Evolutionary conservation across 1,140 invertebrate genomes (phyloP).

Genomic region (Pseudachorutes palmiensis): DNA sequence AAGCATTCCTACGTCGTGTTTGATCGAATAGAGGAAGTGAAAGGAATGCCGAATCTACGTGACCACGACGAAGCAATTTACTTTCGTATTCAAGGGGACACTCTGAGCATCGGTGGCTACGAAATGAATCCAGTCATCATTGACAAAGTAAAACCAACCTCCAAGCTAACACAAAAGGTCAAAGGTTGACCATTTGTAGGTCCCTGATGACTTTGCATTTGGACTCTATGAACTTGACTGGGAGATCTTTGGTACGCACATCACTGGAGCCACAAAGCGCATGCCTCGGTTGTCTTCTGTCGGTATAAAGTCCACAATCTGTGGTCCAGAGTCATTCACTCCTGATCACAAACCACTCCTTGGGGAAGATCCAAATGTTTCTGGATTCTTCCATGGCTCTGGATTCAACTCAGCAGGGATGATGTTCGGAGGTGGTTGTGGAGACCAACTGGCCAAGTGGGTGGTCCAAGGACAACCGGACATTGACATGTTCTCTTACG

Average conservation of each 20-base stretch:
- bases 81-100: constrained; percentile 71
- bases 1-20: constrained; percentile 82
- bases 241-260: constrained; percentile 67
- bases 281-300: constrained; percentile 61
- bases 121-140: constrained; percentile 73
- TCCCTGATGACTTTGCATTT: constrained; percentile 67
- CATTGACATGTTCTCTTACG: constrained; percentile 74
- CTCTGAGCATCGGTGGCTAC: constrained; percentile 75
- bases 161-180: not conserved
- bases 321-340: constrained; percentile 78
- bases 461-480: constrained; percentile 68
- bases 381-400: constrained; percentile 68
- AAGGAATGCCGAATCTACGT: constrained; percentile 66
- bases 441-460: constrained; percentile 74
- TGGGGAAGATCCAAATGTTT: constrained; percentile 49
- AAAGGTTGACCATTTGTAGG: constrained; percentile 42
- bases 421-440: constrained; percentile 79
- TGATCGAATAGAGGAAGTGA: constrained; percentile 61
- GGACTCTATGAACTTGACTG: constrained; percentile 77
- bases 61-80: constrained; percentile 79
- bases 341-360: constrained; percentile 63
- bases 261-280: constrained; percentile 61
- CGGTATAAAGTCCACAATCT: constrained; percentile 76
- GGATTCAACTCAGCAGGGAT: constrained; percentile 84
- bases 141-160: constrained; percentile 50